These are phyloP conservation scores for Euzetes globulus DNA, from an alignment of 2,888 invertebrate species.

Conservation along the genomic window DNA sequence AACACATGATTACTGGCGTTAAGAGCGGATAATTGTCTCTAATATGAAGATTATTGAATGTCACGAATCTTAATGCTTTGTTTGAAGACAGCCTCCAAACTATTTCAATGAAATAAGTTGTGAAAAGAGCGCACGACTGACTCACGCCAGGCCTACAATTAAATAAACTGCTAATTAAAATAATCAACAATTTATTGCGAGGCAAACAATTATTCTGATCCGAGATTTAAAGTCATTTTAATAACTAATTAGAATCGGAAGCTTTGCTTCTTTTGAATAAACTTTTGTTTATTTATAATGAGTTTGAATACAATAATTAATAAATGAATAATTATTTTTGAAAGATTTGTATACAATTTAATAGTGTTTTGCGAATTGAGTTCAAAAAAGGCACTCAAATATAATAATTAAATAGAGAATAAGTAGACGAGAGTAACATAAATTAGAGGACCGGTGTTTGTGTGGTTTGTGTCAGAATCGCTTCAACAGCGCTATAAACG, in stretches of 20 bases:
- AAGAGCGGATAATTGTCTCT: background rate
- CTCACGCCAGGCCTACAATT: background rate
- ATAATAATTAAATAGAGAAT: background rate
- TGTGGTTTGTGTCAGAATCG: background rate
- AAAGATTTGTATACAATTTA: background rate
- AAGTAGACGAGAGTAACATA: background rate
- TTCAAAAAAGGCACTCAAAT: background rate
- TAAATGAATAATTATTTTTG: background rate
- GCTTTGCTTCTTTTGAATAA: background rate
- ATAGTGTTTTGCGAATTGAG: background rate
- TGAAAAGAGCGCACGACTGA: constrained; percentile 3
- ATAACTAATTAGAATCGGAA: constrained; percentile 5
- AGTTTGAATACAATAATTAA: background rate
- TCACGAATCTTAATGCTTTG: background rate
- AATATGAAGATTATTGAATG: background rate
- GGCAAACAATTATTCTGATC: background rate
- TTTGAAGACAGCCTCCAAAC: background rate
- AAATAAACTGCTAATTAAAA: constrained; percentile 4
- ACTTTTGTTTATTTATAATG: constrained; percentile 17
- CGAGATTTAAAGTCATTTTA: background rate
- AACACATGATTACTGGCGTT: background rate
- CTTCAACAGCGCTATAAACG: background rate
- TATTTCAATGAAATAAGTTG: background rate
- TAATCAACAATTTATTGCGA: background rate
- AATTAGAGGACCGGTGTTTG: constrained; percentile 11